A percentile compares a stretch with the other conserved stretches of the same genome.
phyloP scores from a whole-genome alignment of 1,140 invertebrate genomes.

The Ylistrum balloti region DNA sequence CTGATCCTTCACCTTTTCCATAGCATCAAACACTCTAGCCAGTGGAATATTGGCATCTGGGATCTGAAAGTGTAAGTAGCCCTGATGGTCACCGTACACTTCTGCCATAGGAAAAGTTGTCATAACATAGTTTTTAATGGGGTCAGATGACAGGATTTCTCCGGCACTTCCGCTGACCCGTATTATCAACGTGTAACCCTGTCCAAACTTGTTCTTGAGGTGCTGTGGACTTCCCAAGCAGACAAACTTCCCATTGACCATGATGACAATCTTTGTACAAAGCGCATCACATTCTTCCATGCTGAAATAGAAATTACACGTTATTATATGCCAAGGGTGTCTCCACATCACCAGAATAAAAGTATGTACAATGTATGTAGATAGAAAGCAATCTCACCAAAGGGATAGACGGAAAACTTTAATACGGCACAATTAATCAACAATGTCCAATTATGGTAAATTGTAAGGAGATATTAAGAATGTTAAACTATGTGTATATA shows the following conservation, averaged over 20 bases:
- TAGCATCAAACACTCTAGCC: slow-evolving; percentile 86
- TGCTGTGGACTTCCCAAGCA: slow-evolving; percentile 83
- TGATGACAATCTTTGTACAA: slow-evolving; percentile 84
- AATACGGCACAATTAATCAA: no score
- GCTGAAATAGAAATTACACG: slow-evolving; percentile 74
- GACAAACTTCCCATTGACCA: slow-evolving; percentile 84
- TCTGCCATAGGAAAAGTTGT: slow-evolving; percentile 70
- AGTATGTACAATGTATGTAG: no score
- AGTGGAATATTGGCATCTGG: slow-evolving; percentile 82
- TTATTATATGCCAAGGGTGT: no score
- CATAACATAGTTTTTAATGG: slow-evolving; percentile 66
- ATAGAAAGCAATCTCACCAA: no score
- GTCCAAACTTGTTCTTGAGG: slow-evolving; percentile 83
- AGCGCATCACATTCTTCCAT: slow-evolving; percentile 85
- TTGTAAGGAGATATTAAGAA: no score
- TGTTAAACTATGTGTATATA: no score
- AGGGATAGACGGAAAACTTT: no score
- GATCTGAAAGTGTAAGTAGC: slow-evolving; percentile 85
- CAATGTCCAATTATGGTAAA: no score
- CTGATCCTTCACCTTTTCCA: slow-evolving; percentile 84
- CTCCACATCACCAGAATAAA: no score
- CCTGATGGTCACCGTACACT: slow-evolving; percentile 88
- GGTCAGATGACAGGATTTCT: slow-evolving; percentile 46
- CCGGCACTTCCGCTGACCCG: slow-evolving; percentile 49
- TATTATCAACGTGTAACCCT: slow-evolving; percentile 82